Conservation (phyloP, 2,797 vertebrate species). For the Nyctibius grandis region DNA sequence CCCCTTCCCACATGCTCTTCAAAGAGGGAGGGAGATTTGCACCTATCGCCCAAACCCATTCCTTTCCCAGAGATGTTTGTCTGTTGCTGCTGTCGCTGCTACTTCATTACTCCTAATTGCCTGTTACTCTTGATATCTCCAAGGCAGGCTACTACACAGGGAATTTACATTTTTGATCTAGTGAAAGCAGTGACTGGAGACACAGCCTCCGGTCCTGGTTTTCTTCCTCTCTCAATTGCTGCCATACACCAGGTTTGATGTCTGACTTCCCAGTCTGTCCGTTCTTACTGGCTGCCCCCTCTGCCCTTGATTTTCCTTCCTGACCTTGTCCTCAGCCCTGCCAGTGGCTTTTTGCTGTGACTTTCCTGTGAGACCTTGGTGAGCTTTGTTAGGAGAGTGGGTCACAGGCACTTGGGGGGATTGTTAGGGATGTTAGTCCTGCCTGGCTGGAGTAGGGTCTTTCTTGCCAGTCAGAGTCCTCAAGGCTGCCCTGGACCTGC, state of each 20-base stretch:
- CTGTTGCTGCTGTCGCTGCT: not conserved
- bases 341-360: not conserved
- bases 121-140: not conserved
- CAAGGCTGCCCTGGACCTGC: not conserved
- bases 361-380: not conserved
- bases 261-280: not conserved
- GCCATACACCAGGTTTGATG: not conserved
- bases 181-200: not conserved
- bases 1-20: not conserved
- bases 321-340: not conserved
- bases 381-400: not conserved
- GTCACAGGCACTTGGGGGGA: not conserved
- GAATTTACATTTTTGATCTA: constrained; percentile 39
- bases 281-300: not conserved
- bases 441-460: not conserved
- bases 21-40: not conserved
- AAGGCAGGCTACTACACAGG: not conserved
- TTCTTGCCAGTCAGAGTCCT: not conserved
- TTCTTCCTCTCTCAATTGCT: not conserved
- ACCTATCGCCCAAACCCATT: not conserved
- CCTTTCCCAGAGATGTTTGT: not conserved
- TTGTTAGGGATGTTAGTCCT: not conserved
- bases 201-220: not conserved
- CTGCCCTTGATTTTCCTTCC: not conserved
- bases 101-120: not conserved